Evolutionary conservation across 2,113 vertebrate genomes (phyloP).

Genomic region (Corythornis vintsioides): DNA sequence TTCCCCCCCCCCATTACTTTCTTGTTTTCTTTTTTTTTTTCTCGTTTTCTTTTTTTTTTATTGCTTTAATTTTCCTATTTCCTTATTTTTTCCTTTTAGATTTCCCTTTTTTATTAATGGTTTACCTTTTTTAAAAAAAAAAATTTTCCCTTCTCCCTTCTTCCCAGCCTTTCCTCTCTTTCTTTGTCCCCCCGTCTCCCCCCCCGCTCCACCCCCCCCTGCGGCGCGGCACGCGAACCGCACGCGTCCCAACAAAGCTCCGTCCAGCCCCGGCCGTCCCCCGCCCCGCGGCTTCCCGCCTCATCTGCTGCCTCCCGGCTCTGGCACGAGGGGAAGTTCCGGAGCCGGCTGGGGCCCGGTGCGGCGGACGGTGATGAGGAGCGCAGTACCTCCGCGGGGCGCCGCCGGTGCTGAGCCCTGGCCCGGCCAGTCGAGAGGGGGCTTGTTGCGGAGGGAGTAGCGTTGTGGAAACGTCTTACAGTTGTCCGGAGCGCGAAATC

Average conservation of each 20-base stretch:
- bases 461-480: slow-evolving; percentile 65
- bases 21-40: too few relatives aligned
- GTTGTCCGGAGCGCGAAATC: slow-evolving; percentile 72
- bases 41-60: not conserved
- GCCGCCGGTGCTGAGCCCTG: not conserved
- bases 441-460: not conserved
- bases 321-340: not conserved
- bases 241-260: slow-evolving; percentile 84
- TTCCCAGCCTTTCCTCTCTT: too few relatives aligned
- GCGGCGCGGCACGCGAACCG: slow-evolving; percentile 78
- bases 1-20: too few relatives aligned
- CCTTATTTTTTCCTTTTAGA: too few relatives aligned
- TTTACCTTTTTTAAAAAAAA: too few relatives aligned
- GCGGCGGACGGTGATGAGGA: not conserved
- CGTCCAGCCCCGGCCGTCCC: slow-evolving; percentile 72
- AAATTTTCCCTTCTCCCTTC: too few relatives aligned
- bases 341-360: not conserved
- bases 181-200: too few relatives aligned
- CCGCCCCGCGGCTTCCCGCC: not conserved
- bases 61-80: too few relatives aligned
- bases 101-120: too few relatives aligned
- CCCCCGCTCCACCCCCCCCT: too few relatives aligned
- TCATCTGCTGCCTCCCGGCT: not conserved
- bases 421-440: not conserved
- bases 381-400: not conserved